Percentiles rank a stretch among this genome's conserved stretches.
phyloP scores from a whole-genome alignment of 2,113 vertebrate genomes.

The Pomatostomus ruficeps region DNA sequence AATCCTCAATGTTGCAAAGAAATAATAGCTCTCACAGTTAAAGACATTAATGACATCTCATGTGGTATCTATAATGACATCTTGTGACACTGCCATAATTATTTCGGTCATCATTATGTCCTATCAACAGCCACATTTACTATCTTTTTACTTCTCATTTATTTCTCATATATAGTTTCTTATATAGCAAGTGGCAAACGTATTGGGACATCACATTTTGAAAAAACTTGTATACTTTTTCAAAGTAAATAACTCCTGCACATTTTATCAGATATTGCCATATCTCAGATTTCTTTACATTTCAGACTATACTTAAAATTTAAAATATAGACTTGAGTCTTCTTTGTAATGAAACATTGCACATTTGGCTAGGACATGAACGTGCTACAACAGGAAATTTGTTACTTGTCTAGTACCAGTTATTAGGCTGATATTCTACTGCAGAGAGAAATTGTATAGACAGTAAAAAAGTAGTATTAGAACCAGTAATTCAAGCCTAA shows the following conservation, averaged over 20 bases:
- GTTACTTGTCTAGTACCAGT: slow-evolving; percentile 10
- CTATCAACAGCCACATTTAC: background rate
- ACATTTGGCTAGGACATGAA: slow-evolving; percentile 3
- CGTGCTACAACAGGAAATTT: background rate
- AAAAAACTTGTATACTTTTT: slow-evolving; percentile 21
- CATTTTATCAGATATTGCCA: slow-evolving; percentile 28
- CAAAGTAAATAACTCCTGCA: slow-evolving; percentile 11
- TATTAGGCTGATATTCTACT: slow-evolving; percentile 49
- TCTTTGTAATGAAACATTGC: background rate
- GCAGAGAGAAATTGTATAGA: slow-evolving; percentile 49
- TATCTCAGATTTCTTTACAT: background rate
- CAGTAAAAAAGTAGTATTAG: slow-evolving; percentile 61
- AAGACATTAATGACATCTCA: background rate
- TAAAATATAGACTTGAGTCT: slow-evolving; percentile 19
- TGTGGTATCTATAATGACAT: background rate
- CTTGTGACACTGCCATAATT: background rate
- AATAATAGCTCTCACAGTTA: background rate
- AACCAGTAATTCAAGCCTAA: slow-evolving; percentile 76
- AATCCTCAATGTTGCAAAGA: background rate
- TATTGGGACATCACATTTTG: slow-evolving; percentile 21
- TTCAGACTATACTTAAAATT: background rate
- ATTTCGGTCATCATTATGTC: background rate
- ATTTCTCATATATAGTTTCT: background rate
- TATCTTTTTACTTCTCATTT: background rate
- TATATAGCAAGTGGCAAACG: background rate